phyloP scores from a whole-genome alignment of 2,113 vertebrate species.

The Aramus guarauna region DNA sequence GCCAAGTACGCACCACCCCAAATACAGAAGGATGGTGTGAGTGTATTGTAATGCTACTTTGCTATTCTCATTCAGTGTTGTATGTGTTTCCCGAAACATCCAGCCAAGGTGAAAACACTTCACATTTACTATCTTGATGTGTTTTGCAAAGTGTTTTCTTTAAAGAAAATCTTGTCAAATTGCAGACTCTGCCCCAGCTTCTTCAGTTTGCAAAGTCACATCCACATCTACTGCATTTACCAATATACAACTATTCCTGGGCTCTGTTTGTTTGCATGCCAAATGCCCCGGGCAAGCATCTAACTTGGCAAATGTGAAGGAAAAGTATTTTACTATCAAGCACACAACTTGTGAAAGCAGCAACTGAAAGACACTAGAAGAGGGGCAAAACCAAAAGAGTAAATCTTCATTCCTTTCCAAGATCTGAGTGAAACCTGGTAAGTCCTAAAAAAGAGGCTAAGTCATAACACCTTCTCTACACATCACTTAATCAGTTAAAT shows the following conservation, averaged over 20 bases:
- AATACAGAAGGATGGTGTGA: fast-evolving
- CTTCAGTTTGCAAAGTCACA: neutral
- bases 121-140: neutral
- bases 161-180: neutral
- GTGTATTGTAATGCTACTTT: neutral
- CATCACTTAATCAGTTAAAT: neutral
- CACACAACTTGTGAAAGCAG: neutral
- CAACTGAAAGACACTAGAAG: neutral
- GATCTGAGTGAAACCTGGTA: neutral
- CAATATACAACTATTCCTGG: neutral
- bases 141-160: neutral
- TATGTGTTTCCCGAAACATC: neutral
- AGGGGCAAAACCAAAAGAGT: neutral
- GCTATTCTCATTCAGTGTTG: neutral
- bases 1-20: neutral
- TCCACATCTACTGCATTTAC: neutral
- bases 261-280: neutral
- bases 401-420: neutral
- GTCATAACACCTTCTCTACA: neutral
- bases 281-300: neutral
- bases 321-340: neutral
- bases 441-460: neutral
- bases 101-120: neutral
- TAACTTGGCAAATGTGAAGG: neutral
- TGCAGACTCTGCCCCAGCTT: neutral